Base-by-base conservation (phyloP, 1,140 invertebrate species). In the Spodoptera frugiperda region DNA sequence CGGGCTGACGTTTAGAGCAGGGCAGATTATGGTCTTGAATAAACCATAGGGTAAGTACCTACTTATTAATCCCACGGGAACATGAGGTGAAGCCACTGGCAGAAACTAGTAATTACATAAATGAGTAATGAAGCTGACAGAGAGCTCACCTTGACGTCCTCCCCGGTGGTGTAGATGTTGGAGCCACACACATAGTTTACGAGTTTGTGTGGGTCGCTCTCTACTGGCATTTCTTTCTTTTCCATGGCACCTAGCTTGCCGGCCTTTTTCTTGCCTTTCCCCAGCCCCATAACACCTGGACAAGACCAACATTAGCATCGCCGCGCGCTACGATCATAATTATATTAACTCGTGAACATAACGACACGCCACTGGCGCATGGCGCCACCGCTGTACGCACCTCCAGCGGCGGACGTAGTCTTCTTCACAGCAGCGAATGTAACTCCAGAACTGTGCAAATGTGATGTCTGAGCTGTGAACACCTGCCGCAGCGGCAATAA, bases 131-230 rank as follows among this genome's bases (percentile, higher is more conserved):
- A 25, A 25, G 25, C 5, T 3, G 25, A 25, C 5, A 25, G 25
- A 25, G 25, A 25, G 9, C 54, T 25, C 17, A 95, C 93, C 92
- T 98, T 95, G 15, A 98, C 91, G 89, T 98, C 98, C 93, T 98
- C 95, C 46, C 97, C 96, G 9, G 96, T 96, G 9, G 87, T 68
- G 44, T 95, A 94, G 71, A 98, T 96, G 90, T 99, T 98, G 68
- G 96, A 97, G 4, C 98, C 98, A 89, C 98, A 99, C n/a, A 97
- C 96, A 89, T 96, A 97, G 61, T 94, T 97, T 0, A 97, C 95
- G 48, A 99, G 93, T 88, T 96, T 98, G 12, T 97, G 88, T 0
- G 96, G 91, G 94, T 99, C 98, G 1, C 96, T 98, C 95, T 99
- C 98, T 3, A 98, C 98, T 1, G 97, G 97, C 72, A 98, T 89